These are phyloP conservation scores for Anoplophora glabripennis DNA, from an alignment of 1,140 invertebrate species.

Conservation along the genomic window DNA sequence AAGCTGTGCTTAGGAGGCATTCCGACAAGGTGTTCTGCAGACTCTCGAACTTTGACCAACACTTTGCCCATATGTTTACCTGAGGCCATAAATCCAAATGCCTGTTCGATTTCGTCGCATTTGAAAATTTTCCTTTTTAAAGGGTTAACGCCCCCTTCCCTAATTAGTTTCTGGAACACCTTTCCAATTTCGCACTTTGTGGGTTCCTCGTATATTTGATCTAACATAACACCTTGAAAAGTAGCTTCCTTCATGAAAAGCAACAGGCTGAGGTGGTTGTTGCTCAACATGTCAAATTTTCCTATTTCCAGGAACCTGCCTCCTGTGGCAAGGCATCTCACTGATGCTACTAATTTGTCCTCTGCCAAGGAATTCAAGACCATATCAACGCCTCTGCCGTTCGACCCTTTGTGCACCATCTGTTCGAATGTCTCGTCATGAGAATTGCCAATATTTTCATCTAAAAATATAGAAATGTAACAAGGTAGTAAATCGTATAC, in stretches of 20 bases:
- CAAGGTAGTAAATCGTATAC: no score
- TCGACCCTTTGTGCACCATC: conserved; percentile 59
- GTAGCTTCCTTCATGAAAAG: conserved; percentile 80
- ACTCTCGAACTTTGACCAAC: conserved; percentile 63
- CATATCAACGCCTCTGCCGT: conserved; percentile 69
- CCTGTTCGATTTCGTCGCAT: conserved; percentile 62
- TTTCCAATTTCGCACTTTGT: no score
- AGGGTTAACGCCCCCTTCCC: conserved; percentile 57
- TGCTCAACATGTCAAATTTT: conserved; percentile 69
- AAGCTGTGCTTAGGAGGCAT: neutral
- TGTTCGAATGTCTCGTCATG: conserved; percentile 69
- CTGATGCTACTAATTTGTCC: conserved; percentile 72
- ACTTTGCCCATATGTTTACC: conserved; percentile 89
- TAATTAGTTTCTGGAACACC: no score
- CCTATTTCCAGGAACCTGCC: conserved; percentile 78
- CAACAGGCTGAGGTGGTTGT: conserved; percentile 66
- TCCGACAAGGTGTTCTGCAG: conserved; percentile 41
- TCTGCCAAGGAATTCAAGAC: conserved; percentile 77
- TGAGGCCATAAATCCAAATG: conserved; percentile 73
- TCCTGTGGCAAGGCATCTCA: conserved; percentile 70
- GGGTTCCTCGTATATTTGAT: conserved; percentile 67
- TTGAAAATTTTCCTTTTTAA: conserved; percentile 60
- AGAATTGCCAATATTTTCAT: conserved; percentile 67
- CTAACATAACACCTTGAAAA: conserved; percentile 85
- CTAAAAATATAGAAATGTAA: no score